phyloP scores from a whole-genome alignment of 2,888 invertebrate genomes.

The Erebia aethiops region DNA sequence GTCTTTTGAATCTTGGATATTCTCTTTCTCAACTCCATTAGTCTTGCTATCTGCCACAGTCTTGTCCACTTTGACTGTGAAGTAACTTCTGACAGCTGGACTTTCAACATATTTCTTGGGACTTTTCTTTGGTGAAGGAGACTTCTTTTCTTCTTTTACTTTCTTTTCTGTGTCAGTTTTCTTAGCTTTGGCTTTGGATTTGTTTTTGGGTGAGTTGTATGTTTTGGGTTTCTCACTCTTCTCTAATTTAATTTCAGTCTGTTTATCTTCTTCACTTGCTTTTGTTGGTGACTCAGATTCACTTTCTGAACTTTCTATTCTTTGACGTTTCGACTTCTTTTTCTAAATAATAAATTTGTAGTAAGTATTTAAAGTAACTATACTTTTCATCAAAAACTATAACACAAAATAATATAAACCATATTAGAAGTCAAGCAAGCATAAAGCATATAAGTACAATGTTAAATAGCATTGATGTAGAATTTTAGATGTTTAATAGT shows the following conservation, averaged over 20 bases:
- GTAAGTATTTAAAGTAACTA: no score
- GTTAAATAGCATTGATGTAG: no score
- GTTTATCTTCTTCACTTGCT: constrained; percentile 26
- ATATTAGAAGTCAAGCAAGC: no score
- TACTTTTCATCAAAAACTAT: no score
- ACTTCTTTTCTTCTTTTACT: constrained; percentile 40
- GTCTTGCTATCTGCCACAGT: constrained; percentile 32
- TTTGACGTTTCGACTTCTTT: constrained; percentile 64
- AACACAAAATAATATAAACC: no score
- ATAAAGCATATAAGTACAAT: no score
- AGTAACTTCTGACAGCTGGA: constrained; percentile 23
- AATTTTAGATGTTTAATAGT: no score
- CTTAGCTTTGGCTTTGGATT: constrained; percentile 43
- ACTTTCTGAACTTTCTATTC: constrained; percentile 71
- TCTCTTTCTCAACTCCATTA: constrained; percentile 30
- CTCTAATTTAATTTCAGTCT: constrained; percentile 51
- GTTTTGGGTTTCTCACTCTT: constrained; percentile 54
- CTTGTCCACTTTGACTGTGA: constrained; percentile 39
- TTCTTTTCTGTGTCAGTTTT: constrained; percentile 22
- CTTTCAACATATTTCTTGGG: constrained; percentile 32
- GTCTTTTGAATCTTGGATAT: constrained; percentile 39
- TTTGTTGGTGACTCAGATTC: constrained; percentile 51
- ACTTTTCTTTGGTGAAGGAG: constrained; percentile 30
- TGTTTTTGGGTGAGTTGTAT: constrained; percentile 61
- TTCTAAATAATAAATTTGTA: constrained; percentile 44